Evolutionary conservation across 1,140 invertebrate species (phyloP).

Genomic region (Drosophila nigromelanica): DNA sequence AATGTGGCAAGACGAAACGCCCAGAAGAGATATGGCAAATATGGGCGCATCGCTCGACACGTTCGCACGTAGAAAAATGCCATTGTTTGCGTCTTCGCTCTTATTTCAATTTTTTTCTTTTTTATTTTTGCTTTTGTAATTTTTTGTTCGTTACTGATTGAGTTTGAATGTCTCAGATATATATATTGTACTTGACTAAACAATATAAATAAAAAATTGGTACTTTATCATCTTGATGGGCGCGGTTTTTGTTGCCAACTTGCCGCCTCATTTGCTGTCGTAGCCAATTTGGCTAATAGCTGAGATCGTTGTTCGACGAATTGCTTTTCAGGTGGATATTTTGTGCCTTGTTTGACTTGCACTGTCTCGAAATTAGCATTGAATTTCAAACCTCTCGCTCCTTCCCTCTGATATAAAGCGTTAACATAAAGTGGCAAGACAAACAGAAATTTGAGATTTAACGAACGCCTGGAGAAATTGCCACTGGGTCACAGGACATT

Average conservation of each 20-base stretch:
- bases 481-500: conserved; percentile 18
- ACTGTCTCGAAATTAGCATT: conserved; percentile 72
- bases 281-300: conserved; percentile 72
- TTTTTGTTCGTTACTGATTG: conserved; percentile 43
- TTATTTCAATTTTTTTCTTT: conserved; percentile 4
- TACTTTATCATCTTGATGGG: conserved; percentile 30
- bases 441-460: conserved; percentile 75
- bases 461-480: conserved; percentile 30
- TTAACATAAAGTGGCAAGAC: not conserved
- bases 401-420: not conserved
- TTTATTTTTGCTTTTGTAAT: not conserved
- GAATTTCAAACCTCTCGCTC: conserved; percentile 41
- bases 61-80: conserved; percentile 27
- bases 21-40: not conserved
- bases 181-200: conserved; percentile 18
- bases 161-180: conserved; percentile 45
- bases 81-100: conserved; percentile 18
- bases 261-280: conserved; percentile 51
- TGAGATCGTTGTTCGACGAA: not conserved
- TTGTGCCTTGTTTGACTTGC: conserved; percentile 59
- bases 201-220: not conserved
- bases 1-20: conserved; percentile 16
- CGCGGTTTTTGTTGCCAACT: conserved; percentile 40
- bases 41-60: conserved; percentile 33
- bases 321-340: conserved; percentile 13